phyloP scores from a whole-genome alignment of 1,140 invertebrate species.

The Drosophila triauraria region DNA sequence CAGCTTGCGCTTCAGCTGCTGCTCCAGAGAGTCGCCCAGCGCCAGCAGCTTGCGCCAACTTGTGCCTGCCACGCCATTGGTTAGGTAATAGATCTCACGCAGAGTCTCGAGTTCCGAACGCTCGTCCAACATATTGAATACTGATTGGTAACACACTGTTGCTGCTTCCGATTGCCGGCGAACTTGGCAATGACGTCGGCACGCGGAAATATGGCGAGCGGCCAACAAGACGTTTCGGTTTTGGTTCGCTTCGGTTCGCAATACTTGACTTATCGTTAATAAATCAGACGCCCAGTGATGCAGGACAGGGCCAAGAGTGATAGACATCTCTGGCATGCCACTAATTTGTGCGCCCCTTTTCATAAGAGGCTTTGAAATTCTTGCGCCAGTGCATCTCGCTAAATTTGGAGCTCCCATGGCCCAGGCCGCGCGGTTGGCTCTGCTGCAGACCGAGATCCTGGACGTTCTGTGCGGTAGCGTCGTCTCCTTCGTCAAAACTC shows the following conservation, averaged over 20 bases:
- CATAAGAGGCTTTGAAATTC: constrained; percentile 64
- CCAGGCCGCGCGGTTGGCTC: constrained; percentile 20
- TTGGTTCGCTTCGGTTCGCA: constrained; percentile 38
- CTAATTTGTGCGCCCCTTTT: constrained; percentile 64
- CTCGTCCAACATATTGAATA: constrained; percentile 64
- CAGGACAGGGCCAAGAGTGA: constrained; percentile 14
- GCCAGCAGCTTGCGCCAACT: constrained; percentile 66
- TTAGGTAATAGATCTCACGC: constrained; percentile 64
- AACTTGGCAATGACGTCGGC: constrained; percentile 57
- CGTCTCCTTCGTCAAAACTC: constrained; percentile 48
- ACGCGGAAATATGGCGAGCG: constrained; percentile 60
- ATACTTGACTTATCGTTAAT: constrained; percentile 45
- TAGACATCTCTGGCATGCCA: constrained; percentile 13
- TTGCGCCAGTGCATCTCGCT: constrained; percentile 74
- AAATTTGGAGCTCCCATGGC: constrained; percentile 57
- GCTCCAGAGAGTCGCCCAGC: constrained; percentile 53
- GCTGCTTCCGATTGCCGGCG: constrained; percentile 15
- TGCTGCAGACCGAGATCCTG: constrained; percentile 19
- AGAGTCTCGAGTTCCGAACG: constrained; percentile 50
- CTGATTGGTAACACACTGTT: constrained; percentile 34
- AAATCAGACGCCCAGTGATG: constrained; percentile 29
- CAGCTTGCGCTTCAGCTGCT: constrained; percentile 82
- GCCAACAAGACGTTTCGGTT: constrained; percentile 46
- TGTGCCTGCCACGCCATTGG: constrained; percentile 12
- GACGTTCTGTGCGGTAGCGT: constrained; percentile 8